Conservation (phyloP, 2,888 invertebrate genomes). For the Lutraria lutraria region DNA sequence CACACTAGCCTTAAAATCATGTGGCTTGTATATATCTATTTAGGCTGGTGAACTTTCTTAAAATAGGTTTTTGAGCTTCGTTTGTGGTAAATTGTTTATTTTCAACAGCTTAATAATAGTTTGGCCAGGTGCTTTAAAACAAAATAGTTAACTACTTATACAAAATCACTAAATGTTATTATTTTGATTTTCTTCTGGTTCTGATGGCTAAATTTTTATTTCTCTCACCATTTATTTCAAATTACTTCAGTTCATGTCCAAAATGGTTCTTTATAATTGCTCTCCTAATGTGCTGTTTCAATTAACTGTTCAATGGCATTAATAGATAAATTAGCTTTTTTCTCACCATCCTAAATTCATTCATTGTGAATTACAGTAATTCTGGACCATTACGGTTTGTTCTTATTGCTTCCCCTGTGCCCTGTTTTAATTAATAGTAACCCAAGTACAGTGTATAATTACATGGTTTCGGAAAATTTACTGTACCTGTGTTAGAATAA, state of each 20-base stretch:
- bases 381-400: background rate
- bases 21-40: too few relatives aligned
- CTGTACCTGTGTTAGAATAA: slow-evolving; percentile 22
- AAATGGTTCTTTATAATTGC: too few relatives aligned
- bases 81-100: background rate
- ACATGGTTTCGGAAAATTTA: background rate
- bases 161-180: background rate
- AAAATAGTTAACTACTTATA: background rate
- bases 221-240: too few relatives aligned
- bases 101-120: background rate
- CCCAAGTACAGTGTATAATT: slow-evolving; percentile 17
- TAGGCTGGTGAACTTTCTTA: too few relatives aligned
- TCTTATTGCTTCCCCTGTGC: slow-evolving; percentile 11
- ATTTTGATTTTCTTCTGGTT: too few relatives aligned
- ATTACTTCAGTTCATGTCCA: too few relatives aligned
- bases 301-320: background rate
- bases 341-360: background rate
- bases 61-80: too few relatives aligned
- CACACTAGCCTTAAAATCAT: too few relatives aligned
- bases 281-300: too few relatives aligned
- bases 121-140: background rate
- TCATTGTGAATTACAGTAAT: slow-evolving; percentile 21
- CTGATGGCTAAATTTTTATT: too few relatives aligned
- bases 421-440: slow-evolving; percentile 20
- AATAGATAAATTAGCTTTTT: slow-evolving; percentile 9